Conservation (phyloP, 2,113 vertebrate species). For the Perca fluviatilis region DNA sequence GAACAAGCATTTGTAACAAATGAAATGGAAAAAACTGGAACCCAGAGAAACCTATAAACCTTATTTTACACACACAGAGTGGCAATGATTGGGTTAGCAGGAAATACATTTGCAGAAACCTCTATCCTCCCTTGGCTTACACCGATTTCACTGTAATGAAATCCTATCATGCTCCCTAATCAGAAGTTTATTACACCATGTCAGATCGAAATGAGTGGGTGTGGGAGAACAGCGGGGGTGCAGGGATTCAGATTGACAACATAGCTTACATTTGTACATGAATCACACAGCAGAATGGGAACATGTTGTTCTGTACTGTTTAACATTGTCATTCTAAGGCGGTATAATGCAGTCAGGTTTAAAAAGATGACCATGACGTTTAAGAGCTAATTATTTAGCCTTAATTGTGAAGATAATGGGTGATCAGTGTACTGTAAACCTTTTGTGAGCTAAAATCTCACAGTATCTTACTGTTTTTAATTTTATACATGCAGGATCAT, state of each 20-base stretch:
- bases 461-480: too few relatives aligned
- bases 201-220: constrained; percentile 25
- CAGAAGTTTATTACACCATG: constrained; percentile 66
- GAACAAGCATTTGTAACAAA: constrained; percentile 29
- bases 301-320: constrained; percentile 15
- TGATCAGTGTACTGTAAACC: not conserved
- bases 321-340: constrained; percentile 12
- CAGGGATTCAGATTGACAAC: constrained; percentile 9
- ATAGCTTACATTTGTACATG: constrained; percentile 6
- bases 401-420: not conserved
- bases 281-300: constrained; percentile 4
- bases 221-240: not conserved
- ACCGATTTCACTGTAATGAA: constrained; percentile 66
- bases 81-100: constrained; percentile 12
- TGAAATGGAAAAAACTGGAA: constrained; percentile 21
- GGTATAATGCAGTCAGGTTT: not conserved
- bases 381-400: too few relatives aligned
- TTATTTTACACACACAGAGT: not conserved
- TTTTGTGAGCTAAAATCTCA: too few relatives aligned
- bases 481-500: too few relatives aligned
- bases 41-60: not conserved
- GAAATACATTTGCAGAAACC: constrained; percentile 36
- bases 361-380: too few relatives aligned
- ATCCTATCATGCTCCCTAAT: constrained; percentile 64
- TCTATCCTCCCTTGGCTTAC: constrained; percentile 23